Base-by-base conservation (phyloP, 1,140 invertebrate species). In the Spodoptera frugiperda region DNA sequence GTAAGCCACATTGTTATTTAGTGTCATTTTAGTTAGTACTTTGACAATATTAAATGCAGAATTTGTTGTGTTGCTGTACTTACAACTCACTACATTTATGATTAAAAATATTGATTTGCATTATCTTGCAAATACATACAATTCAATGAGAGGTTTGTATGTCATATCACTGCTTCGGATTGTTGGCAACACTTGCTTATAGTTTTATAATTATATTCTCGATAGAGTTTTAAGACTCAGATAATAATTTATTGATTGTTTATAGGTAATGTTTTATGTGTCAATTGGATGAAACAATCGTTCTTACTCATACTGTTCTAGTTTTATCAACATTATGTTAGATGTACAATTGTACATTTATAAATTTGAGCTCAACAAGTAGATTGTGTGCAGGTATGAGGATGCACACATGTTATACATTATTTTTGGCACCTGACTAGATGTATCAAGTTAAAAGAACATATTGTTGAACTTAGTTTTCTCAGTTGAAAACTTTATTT, bases 21-120 rank as follows among this genome's bases (percentile, higher is more conserved):
- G 21, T 25, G 48, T 15, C 17, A 65, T 21, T 65, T 65, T 48
- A 19, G 61, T 48, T 48, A 17, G 57, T 14, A 11, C 30, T 21
- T 14, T 19, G 9, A 14, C 30, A 33, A 61, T 61, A 17, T 39
- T 8, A 61, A 46, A 49, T 9, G 11, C 11, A 25, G 19, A 6
- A 48, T 49, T 46, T 49, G 15, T 67, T 67, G 11, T 25, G 44
- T 67, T 49, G 48, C 17, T 67, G 44, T 67, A 63, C 59, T 63
- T 63, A 46, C 44, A 39, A 65, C 49, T 39, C 33, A 9, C 33
- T 39, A 39, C 6, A 8, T 1, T 39, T 39, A 8, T 39, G 33
- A 9, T 39, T 6, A 39, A 39, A 39, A 39, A 39, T 39, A 48
- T 49, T 49, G 21, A 48, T 49, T 67, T 19, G 63, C 44, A 67